Conservation (phyloP, 2,888 invertebrate genomes). For the Romanomermis culicivorax region DNA sequence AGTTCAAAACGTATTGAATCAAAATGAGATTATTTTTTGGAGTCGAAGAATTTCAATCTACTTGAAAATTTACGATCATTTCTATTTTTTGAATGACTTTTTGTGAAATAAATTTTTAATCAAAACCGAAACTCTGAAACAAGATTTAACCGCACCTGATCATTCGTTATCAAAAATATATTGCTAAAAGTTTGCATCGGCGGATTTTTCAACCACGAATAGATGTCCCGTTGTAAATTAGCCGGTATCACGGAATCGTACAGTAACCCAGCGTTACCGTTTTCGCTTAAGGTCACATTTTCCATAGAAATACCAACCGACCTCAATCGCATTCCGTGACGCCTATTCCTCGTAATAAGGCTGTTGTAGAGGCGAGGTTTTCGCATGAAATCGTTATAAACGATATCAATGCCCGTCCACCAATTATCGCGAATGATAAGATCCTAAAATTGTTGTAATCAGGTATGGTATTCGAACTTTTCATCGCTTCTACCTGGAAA, state of each 20-base stretch:
- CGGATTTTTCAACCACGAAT: conserved; percentile 46
- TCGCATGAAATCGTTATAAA: conserved; percentile 80
- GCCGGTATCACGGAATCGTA: conserved; percentile 48
- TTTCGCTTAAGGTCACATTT: conserved; percentile 57
- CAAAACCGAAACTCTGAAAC: too few relatives aligned
- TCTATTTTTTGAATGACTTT: too few relatives aligned
- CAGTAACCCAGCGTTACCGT: conserved; percentile 62
- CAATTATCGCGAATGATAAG: conserved; percentile 55
- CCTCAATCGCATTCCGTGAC: conserved; percentile 45
- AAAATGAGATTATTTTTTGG: too few relatives aligned
- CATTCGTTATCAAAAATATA: not conserved
- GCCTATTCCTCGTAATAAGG: conserved; percentile 19
- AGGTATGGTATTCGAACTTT: too few relatives aligned
- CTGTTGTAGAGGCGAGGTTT: conserved; percentile 27
- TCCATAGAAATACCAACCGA: conserved; percentile 29
- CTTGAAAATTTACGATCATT: too few relatives aligned
- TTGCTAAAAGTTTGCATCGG: not conserved
- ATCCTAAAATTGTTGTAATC: conserved; percentile 15
- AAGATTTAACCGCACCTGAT: too few relatives aligned
- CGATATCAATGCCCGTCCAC: conserved; percentile 72
- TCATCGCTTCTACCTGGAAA: conserved; percentile 18
- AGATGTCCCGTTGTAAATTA: conserved; percentile 60
- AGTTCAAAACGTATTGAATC: too few relatives aligned
- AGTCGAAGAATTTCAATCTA: too few relatives aligned
- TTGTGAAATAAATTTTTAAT: too few relatives aligned